Evolutionary conservation across 2,113 vertebrate species (phyloP).

Genomic region (Strix uralensis): DNA sequence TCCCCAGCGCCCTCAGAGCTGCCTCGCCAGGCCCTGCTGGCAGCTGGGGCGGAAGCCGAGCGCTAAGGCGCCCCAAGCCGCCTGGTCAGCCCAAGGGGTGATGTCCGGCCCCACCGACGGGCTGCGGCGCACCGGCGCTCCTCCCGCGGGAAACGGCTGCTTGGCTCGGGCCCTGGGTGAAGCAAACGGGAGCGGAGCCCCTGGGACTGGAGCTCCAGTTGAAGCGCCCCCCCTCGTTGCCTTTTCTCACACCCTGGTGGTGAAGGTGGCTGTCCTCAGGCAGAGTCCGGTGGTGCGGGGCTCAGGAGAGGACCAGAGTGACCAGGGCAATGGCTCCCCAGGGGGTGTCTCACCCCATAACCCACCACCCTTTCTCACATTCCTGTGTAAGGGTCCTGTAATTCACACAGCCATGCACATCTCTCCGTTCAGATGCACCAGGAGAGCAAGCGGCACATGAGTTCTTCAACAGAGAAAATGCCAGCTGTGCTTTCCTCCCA

Average conservation of each 20-base stretch:
- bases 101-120: neutral
- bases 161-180: neutral
- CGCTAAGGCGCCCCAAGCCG: too few species aligned
- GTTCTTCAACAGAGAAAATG: neutral
- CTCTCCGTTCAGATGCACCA: too few species aligned
- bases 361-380: rapidly evolving
- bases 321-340: neutral
- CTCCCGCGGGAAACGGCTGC: neutral
- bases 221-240: rapidly evolving
- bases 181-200: too few species aligned
- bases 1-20: neutral
- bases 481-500: neutral
- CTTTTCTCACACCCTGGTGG: neutral
- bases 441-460: rapidly evolving
- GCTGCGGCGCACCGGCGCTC: too few species aligned
- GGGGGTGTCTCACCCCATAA: rapidly evolving
- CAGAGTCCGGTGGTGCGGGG: rapidly evolving
- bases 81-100: neutral
- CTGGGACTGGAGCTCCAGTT: neutral
- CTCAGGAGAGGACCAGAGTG: too few species aligned
- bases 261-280: neutral
- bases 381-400: too few species aligned
- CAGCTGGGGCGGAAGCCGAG: neutral
- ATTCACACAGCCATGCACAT: rapidly evolving
- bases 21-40: too few species aligned